Evolutionary conservation across 2,113 vertebrate genomes (phyloP).

Genomic region (Geococcyx californianus): DNA sequence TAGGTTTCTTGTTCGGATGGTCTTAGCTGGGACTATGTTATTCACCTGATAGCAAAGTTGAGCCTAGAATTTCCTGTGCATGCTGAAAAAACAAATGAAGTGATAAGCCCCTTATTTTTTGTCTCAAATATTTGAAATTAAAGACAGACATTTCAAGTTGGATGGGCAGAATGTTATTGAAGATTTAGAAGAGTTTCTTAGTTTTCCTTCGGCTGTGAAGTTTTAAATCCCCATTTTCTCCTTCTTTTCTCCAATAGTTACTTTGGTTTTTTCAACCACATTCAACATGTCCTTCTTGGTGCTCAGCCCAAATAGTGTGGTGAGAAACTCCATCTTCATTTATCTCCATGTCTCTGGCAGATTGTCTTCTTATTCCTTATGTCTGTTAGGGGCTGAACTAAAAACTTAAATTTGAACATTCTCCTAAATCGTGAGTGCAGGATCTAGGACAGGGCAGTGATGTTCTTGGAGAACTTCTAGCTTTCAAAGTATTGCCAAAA

Average conservation of each 20-base stretch:
- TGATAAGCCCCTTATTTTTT: not conserved
- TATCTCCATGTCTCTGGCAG: not conserved
- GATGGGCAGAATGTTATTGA: not conserved
- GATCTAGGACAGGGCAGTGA: not conserved
- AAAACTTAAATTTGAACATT: not conserved
- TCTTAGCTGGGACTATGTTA: not conserved
- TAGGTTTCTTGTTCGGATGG: not conserved
- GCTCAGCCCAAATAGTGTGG: not conserved
- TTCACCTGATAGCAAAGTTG: not conserved
- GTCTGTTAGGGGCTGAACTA: not conserved
- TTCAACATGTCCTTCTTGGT: not conserved
- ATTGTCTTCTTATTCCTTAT: not conserved
- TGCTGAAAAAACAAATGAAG: not conserved
- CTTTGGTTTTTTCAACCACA: not conserved
- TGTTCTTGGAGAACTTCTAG: too few species aligned
- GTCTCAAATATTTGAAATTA: not conserved
- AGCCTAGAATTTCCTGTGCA: not conserved
- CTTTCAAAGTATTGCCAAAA: not conserved
- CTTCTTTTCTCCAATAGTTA: too few species aligned
- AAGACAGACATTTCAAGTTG: not conserved
- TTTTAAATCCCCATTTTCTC: not conserved
- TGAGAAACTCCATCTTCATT: not conserved
- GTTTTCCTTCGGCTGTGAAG: not conserved
- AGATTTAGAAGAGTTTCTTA: not conserved
- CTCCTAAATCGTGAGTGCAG: not conserved